These are phyloP conservation scores for Epinotia ramella DNA, from an alignment of 2,888 invertebrate species.

Conservation along the genomic window DNA sequence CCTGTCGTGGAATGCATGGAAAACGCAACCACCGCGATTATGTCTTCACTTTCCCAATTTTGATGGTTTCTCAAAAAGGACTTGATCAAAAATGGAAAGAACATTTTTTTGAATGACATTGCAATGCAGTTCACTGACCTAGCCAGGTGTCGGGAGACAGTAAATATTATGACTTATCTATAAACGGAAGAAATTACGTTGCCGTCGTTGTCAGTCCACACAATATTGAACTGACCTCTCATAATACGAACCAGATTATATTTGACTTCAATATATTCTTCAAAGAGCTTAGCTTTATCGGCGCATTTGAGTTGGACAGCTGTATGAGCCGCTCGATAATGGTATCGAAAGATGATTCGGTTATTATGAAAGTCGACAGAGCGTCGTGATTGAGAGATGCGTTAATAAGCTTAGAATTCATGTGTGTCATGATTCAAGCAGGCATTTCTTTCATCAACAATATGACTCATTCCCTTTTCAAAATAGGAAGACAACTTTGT, in stretches of 20 bases:
- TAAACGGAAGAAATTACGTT: constrained; percentile 78
- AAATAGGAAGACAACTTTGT: constrained; percentile 52
- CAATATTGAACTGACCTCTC: constrained; percentile 77
- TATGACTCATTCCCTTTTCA: constrained; percentile 47
- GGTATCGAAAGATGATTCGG: constrained; percentile 42
- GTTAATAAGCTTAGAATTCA: constrained; percentile 41
- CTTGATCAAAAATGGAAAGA: constrained; percentile 64
- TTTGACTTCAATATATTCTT: constrained; percentile 61
- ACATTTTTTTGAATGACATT: constrained; percentile 52
- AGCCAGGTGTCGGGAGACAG: constrained; percentile 77
- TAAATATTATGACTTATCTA: constrained; percentile 74
- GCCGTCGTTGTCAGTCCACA: constrained; percentile 68
- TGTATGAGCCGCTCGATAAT: constrained; percentile 63
- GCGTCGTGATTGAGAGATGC: constrained; percentile 32
- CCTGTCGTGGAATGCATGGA: constrained; percentile 54
- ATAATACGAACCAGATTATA: constrained; percentile 74
- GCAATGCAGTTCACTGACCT: constrained; percentile 67
- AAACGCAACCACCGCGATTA: constrained; percentile 60
- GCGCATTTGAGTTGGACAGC: constrained; percentile 63
- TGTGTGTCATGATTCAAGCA: constrained; percentile 18
- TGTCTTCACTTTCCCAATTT: constrained; percentile 64
- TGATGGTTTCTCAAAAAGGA: constrained; percentile 56
- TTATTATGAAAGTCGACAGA: constrained; percentile 42
- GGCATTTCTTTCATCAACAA: neutral
- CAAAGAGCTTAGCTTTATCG: constrained; percentile 67